Evolutionary conservation across 2,113 vertebrate species (phyloP), one percentile per base, ranked within the genome.

Genomic region (Microcebus griseorufus): DNA sequence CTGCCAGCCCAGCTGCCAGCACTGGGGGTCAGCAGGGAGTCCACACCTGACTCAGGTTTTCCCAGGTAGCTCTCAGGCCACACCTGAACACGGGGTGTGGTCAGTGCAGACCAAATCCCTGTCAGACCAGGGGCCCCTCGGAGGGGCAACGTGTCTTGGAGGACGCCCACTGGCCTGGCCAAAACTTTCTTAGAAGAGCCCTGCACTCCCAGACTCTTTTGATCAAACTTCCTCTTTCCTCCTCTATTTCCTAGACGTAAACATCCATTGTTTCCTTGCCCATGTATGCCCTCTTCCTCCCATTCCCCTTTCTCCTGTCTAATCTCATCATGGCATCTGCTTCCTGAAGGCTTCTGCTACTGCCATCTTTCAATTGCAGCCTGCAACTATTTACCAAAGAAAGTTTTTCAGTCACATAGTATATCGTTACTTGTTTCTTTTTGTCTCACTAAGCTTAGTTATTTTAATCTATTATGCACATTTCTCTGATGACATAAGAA

Each of bases 121-220:
- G 11, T 1, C 62, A 20, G 8, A 27, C 6, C 0, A 12, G 6
- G 42, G 29, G 5, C 3, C 25, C 12, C 45, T n/a, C 42, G 11
- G 23, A 53, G 81, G 51, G 65, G 2, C 70, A 67, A 2, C 42
- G 62, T 18, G n/a, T 6, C 17, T 29, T n/a, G 6, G 23, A 67
- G 22, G 14, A 80, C 5, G 42, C 17, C 51, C 22, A 27, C n/a
- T 27, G 18, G 32, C 12, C 58, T 42, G 34, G 23, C 1, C 34
- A 34, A 76, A 45, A 60, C 32, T 20, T 81, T 20, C 34, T 42
- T 55, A 39, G 23, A 48, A 69, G 17, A 10, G 6, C 34, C 8
- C 6, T 6, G 29, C 2, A 9, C 17, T 48, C 37, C 48, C 81
- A 75, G 55, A n/a, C 27, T 60, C 34, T 34, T 11, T 27, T 51